Evolutionary conservation across 2,797 vertebrate genomes (phyloP), one percentile per base, ranked within the genome.

Genomic region (Enteromius afrohamiltoni): DNA sequence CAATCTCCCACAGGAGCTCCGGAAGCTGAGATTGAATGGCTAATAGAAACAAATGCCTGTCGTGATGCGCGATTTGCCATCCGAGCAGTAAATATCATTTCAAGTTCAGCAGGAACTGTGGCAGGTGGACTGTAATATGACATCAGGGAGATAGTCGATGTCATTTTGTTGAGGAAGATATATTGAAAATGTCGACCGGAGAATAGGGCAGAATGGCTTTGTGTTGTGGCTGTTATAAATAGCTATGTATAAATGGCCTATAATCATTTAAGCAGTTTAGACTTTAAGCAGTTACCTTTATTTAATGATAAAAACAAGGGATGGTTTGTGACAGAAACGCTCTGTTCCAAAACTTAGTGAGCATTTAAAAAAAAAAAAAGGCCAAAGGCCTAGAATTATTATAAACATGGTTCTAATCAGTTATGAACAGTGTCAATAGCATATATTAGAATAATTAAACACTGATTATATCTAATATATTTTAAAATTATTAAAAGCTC

Each of bases 81-180:
- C 77, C 34, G 85, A 83, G 86, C 64, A 84, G 89, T 87, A 82
- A 71, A 86, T 86, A 88, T 91, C 73, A 70, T 86, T 89, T 90
- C 11, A 84, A 53, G 83, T 79, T 77, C 82, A 84, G 85, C 83
- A 82, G 79, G 78, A 42, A 55, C 58, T 87, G 81, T 87, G 91
- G 84, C 89, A 91, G 90, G 91, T 90, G 87, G 86, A 85, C 86
- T 60, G 29, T 85, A 87, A 87, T 64, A 76, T 89, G 89, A 91
- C 89, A 85, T 77, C 71, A 83, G 58, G 84, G 86, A 89, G 84
- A 84, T 83, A 70, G 88, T 89, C 84, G 79, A 88, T 91, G 91
- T 92, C 90, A 85, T 90, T 84, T 85, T 88, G 60, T 81, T 89
- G 86, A 92, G 90, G 83, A 92, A 91, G 91, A 94, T 89, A 90